phyloP scores from a whole-genome alignment of 1,140 invertebrate genomes.

The Leucophenga varia region DNA sequence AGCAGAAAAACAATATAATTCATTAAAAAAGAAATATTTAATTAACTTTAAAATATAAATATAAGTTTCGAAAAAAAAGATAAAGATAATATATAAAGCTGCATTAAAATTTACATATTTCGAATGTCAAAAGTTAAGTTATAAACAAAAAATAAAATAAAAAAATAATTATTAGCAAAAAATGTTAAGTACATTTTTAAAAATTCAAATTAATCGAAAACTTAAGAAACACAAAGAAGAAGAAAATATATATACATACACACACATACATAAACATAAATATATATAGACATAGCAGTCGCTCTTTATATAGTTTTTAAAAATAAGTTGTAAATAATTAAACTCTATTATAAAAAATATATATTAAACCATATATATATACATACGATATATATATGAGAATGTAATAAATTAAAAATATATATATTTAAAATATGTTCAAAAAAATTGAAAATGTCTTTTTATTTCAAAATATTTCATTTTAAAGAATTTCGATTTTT shows the following conservation, averaged over 20 bases:
- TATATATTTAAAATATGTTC: slow-evolving; percentile 49
- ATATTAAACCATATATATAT: slow-evolving; percentile 31
- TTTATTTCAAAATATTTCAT: no score
- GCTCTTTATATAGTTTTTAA: slow-evolving; percentile 40
- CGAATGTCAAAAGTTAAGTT: slow-evolving; percentile 14
- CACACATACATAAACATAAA: slow-evolving; percentile 24
- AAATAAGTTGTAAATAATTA: slow-evolving; percentile 40
- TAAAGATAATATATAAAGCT: slow-evolving; percentile 17
- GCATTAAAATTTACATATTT: slow-evolving; percentile 16
- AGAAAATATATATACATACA: slow-evolving; percentile 28
- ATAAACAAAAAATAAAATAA: slow-evolving; percentile 5
- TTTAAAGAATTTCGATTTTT: no score
- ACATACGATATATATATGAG: slow-evolving; percentile 42
- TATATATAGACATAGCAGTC: slow-evolving; percentile 18
- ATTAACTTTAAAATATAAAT: slow-evolving; percentile 12
- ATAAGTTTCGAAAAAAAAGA: slow-evolving; percentile 20
- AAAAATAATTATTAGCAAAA: slow-evolving; percentile 11
- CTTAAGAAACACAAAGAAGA: background rate
- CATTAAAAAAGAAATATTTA: background rate
- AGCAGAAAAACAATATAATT: background rate
- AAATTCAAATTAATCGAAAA: slow-evolving; percentile 11
- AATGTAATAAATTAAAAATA: slow-evolving; percentile 47
- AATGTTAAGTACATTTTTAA: slow-evolving; percentile 32
- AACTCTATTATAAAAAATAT: slow-evolving; percentile 31
- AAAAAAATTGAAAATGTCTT: slow-evolving; percentile 1